These are phyloP conservation scores for Lucilia sericata DNA, from an alignment of 1,140 invertebrate species.

Conservation along the genomic window DNA sequence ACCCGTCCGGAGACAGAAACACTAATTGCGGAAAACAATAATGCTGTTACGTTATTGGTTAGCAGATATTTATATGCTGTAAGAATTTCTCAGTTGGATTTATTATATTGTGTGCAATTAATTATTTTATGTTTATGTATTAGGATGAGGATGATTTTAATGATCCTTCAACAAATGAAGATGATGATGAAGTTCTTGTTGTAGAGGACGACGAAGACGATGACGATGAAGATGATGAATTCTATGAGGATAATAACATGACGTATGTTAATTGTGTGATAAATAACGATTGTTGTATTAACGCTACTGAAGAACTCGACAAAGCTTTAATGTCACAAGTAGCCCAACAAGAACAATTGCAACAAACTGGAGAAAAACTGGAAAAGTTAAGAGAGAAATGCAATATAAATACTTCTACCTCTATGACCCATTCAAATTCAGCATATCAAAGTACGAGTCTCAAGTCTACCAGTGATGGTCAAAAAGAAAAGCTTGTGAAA, in stretches of 20 bases:
- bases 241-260: constrained; percentile 59
- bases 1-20: constrained; percentile 72
- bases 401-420: background rate
- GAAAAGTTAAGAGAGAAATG: background rate
- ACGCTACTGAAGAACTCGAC: constrained; percentile 60
- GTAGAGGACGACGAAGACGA: constrained; percentile 55
- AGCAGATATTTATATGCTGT: constrained; percentile 72
- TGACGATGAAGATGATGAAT: constrained; percentile 53
- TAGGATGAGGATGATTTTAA: constrained; percentile 51
- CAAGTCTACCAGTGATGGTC: background rate
- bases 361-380: background rate
- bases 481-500: background rate
- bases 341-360: background rate
- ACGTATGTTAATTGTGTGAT: constrained; percentile 61
- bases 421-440: background rate
- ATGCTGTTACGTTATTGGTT: constrained; percentile 71
- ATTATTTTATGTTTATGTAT: background rate
- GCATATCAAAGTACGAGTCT: background rate
- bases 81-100: constrained; percentile 47
- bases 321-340: constrained; percentile 44
- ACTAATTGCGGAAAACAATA: constrained; percentile 71
- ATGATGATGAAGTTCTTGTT: constrained; percentile 44
- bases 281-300: constrained; percentile 57
- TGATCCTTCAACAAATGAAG: constrained; percentile 23
- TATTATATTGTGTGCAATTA: background rate